A percentile compares a stretch with the other conserved stretches of the same genome.
Evolutionary conservation across 2,113 vertebrate species (phyloP).

Genomic region (Melanerpes aurifrons): DNA sequence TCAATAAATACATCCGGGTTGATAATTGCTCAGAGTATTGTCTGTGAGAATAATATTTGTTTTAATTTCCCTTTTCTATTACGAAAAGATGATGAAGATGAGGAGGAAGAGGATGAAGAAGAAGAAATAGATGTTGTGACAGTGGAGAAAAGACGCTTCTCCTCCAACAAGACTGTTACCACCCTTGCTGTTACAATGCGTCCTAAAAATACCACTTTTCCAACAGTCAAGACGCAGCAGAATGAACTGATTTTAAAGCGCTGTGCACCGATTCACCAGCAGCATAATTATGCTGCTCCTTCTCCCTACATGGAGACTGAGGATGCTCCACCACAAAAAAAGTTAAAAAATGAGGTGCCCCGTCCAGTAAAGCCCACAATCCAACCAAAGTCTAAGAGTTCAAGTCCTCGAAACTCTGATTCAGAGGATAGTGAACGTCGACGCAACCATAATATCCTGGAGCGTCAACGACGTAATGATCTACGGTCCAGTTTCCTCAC

Average conservation of each 20-base stretch:
- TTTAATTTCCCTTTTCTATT: neutral
- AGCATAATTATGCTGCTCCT: slow-evolving; percentile 97
- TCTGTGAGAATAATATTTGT: neutral
- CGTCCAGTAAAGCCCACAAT: slow-evolving; percentile 76
- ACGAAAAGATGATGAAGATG: slow-evolving; percentile 84
- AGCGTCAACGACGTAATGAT: slow-evolving; percentile 97
- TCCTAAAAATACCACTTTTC: slow-evolving; percentile 71
- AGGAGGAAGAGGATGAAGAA: slow-evolving; percentile 90
- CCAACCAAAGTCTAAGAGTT: slow-evolving; percentile 83
- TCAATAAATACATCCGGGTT: neutral
- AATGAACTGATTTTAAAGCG: slow-evolving; percentile 92
- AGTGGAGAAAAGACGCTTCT: slow-evolving; percentile 89
- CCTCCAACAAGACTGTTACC: slow-evolving; percentile 76
- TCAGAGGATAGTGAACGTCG: slow-evolving; percentile 96
- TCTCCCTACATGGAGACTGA: slow-evolving; percentile 90
- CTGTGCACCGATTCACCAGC: slow-evolving; percentile 95
- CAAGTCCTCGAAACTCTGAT: slow-evolving; percentile 91
- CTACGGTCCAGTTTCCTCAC: slow-evolving; percentile 95
- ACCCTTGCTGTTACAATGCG: slow-evolving; percentile 82
- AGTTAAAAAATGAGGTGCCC: slow-evolving; percentile 79
- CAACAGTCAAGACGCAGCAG: slow-evolving; percentile 74
- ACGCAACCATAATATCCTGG: slow-evolving; percentile 97
- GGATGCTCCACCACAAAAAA: slow-evolving; percentile 87
- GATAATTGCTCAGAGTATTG: neutral
- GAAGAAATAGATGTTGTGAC: slow-evolving; percentile 97